These are phyloP conservation scores for Psittacus erithacus DNA, from an alignment of 2,113 vertebrate genomes.

Conservation along the genomic window DNA sequence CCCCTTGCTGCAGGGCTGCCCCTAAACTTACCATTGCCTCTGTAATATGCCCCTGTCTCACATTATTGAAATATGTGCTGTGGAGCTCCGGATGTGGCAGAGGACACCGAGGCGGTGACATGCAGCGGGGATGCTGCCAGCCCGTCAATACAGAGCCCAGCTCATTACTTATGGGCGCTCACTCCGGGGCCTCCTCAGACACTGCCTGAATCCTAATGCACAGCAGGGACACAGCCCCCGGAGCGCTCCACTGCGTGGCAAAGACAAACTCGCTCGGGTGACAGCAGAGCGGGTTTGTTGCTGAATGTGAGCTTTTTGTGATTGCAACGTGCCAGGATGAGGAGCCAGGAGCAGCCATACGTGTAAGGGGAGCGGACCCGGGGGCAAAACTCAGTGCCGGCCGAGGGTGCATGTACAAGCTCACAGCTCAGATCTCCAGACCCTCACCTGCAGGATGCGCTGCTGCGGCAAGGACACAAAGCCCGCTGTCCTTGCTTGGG, in stretches of 20 bases:
- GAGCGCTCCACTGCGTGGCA: accelerated
- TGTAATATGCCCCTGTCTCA: neutral
- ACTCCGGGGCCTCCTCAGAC: neutral
- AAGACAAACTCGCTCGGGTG: neutral
- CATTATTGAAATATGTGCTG: accelerated
- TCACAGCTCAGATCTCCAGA: neutral
- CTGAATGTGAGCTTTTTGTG: neutral
- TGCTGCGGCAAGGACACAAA: neutral
- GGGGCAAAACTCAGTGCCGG: neutral
- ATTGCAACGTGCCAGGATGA: accelerated
- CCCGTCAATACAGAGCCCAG: neutral
- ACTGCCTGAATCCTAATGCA: neutral
- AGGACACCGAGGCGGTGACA: neutral
- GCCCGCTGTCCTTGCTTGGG: neutral
- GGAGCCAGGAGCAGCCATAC: neutral
- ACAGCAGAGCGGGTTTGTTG: neutral
- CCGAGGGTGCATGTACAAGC: neutral
- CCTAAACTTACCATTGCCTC: neutral
- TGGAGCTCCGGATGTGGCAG: neutral
- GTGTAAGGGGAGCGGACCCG: accelerated
- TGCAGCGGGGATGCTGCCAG: neutral
- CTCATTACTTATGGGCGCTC: accelerated
- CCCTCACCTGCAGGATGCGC: accelerated
- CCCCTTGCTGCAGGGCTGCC: neutral
- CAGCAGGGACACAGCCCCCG: neutral